These are phyloP conservation scores for Clinocottus analis DNA, from an alignment of 2,113 vertebrate species.

Conservation along the genomic window DNA sequence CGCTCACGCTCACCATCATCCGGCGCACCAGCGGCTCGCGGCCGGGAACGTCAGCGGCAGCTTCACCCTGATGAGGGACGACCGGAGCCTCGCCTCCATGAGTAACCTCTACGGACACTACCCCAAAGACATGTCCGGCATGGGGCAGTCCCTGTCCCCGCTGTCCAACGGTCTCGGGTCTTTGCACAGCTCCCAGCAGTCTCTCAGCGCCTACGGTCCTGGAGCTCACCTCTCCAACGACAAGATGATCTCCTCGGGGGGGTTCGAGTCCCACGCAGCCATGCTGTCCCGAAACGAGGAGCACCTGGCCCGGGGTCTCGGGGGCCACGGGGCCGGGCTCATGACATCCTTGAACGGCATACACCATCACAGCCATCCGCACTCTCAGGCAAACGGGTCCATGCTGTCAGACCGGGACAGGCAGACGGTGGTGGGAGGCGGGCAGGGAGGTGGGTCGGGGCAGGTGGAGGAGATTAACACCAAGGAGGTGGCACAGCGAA, in stretches of 20 bases:
- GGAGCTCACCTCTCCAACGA: conserved; percentile 91
- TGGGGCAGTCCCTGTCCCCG: conserved; percentile 93
- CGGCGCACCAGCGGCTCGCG: conserved; percentile 90
- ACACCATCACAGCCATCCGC: conserved; percentile 89
- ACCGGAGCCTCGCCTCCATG: conserved; percentile 93
- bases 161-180: conserved; percentile 92
- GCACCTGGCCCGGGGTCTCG: conserved; percentile 90
- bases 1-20: conserved; percentile 89
- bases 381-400: conserved; percentile 87
- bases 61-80: conserved; percentile 97
- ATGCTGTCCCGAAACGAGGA: conserved; percentile 94
- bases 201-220: conserved; percentile 89
- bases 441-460: conserved; percentile 86
- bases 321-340: conserved; percentile 88
- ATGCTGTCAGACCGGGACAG: conserved; percentile 88
- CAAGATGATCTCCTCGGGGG: conserved; percentile 93
- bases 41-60: conserved; percentile 94
- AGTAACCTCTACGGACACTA: conserved; percentile 96
- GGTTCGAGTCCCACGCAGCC: conserved; percentile 94
- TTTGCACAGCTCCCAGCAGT: conserved; percentile 93
- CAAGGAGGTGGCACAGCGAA: conserved; percentile 97
- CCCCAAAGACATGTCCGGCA: conserved; percentile 94
- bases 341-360: conserved; percentile 90
- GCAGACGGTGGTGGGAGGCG: conserved; percentile 83
- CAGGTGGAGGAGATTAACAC: conserved; percentile 99